Evolutionary conservation across 2,113 vertebrate genomes (phyloP).

Genomic region (Bujurquina vittata): DNA sequence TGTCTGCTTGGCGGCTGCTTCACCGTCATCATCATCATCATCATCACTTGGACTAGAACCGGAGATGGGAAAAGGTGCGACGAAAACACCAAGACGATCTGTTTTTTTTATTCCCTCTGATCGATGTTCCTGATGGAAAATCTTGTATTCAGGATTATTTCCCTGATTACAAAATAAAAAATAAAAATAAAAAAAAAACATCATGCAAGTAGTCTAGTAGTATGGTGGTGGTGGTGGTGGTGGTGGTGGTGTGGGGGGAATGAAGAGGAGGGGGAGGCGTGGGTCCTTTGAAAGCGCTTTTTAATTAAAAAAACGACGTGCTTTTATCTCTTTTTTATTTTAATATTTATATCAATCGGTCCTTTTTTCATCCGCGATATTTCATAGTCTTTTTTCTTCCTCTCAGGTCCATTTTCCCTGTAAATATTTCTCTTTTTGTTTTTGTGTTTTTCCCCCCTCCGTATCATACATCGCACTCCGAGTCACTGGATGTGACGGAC

Average conservation of each 20-base stretch:
- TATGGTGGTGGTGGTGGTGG: constrained; percentile 48
- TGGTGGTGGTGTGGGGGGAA: constrained; percentile 73
- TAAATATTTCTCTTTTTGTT: constrained; percentile 83
- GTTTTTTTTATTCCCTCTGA: constrained; percentile 90
- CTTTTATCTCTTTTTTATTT: constrained; percentile 89
- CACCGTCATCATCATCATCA: constrained; percentile 57
- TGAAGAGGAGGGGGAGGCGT: constrained; percentile 83
- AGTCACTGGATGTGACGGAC: constrained; percentile 99
- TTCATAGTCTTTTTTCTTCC: constrained; percentile 80
- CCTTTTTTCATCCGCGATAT: constrained; percentile 84
- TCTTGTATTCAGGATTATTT: constrained; percentile 82
- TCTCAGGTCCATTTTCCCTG: constrained; percentile 85
- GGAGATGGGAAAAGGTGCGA: constrained; percentile 77
- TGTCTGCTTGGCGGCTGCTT: constrained; percentile 81
- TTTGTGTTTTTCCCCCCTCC: constrained; percentile 68
- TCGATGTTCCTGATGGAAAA: constrained; percentile 91
- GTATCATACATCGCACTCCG: constrained; percentile 99
- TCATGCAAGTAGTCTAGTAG: constrained; percentile 91
- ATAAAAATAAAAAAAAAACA: constrained; percentile 74
- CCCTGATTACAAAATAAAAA: constrained; percentile 88
- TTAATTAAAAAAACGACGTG: constrained; percentile 83
- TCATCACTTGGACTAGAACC: constrained; percentile 81
- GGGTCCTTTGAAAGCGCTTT: constrained; percentile 96
- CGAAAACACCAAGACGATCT: constrained; percentile 79
- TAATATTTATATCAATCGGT: constrained; percentile 85